Evolutionary conservation across 2,797 vertebrate species (phyloP), one percentile per base, ranked within the genome.

Genomic region (Selene dorsalis): DNA sequence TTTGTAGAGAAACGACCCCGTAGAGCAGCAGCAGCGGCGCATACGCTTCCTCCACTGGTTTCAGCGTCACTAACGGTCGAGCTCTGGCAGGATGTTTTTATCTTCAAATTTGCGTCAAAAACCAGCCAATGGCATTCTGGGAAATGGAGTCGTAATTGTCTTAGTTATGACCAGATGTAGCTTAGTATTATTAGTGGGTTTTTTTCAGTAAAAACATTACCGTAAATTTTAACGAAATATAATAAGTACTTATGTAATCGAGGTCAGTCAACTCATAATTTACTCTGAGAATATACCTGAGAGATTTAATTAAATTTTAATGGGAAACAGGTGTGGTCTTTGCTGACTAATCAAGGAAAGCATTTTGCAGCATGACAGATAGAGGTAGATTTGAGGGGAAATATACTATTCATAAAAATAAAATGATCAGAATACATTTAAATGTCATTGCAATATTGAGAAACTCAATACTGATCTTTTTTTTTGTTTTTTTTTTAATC

Each of bases 21-120:
- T 35, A 30, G 30, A 38, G 38, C 75, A 56, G 75, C 41, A 14
- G 45, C 41, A 14, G 45, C 57, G 2, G 5, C 35, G 9, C 41
- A 41, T 63, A 70, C 61, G 24, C 60, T 68, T 70, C 4, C 50
- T 32, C 6, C 4, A 11, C 58, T 72, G 43, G 18, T 55, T 22
- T 47, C 47, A 4, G 58, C 78, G 87, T 82, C 89, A 86, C 84
- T 88, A 88, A 92, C 91, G 38, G 88, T 72, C 53, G 32, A 5
- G 9, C 0, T 3, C 2, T 61, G 52, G 74, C 69, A 82, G 86
- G 79, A 70, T 77, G 89, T 74, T 86, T 94, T 92, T 92, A 93
- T 90, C 52, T 71, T 14, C 64, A 69, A 83, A 32, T 26, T 7
- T 79, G 75, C 87, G 86, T 92, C 88, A 87, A 64, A 74, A 74